These are phyloP conservation scores for Clostera curtula DNA, from an alignment of 2,888 invertebrate species.

Conservation along the genomic window DNA sequence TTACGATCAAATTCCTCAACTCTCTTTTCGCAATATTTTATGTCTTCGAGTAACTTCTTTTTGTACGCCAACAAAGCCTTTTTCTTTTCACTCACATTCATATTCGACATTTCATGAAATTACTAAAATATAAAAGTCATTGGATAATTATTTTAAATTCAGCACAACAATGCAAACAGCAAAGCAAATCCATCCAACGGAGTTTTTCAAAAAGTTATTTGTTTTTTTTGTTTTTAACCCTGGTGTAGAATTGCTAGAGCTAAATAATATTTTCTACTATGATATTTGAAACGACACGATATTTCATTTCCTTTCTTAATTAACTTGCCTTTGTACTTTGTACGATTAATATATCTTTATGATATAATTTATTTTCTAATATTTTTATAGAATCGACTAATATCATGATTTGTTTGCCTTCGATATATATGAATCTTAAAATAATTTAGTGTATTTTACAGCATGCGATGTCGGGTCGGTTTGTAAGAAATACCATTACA, in stretches of 20 bases:
- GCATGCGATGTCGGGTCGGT: too few relatives aligned
- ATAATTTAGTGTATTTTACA: too few relatives aligned
- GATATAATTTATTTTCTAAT: too few relatives aligned
- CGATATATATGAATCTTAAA: too few relatives aligned
- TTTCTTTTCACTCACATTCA: slow-evolving; percentile 27
- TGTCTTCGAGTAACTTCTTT: slow-evolving; percentile 36
- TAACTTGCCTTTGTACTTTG: too few relatives aligned
- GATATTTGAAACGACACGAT: too few relatives aligned
- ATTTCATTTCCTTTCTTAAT: too few relatives aligned
- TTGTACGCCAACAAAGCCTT: slow-evolving; percentile 36
- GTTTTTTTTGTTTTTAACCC: neutral
- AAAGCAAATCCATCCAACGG: slow-evolving; percentile 7
- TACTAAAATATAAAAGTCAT: slow-evolving; percentile 3
- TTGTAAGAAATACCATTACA: too few relatives aligned
- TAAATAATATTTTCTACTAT: too few relatives aligned
- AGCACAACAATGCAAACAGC: neutral
- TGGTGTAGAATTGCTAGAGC: neutral
- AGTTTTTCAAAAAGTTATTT: slow-evolving; percentile 7
- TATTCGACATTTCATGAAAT: slow-evolving; percentile 11
- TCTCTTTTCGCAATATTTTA: slow-evolving; percentile 41
- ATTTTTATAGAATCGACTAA: too few relatives aligned
- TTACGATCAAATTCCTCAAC: slow-evolving; percentile 31
- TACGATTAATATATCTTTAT: too few relatives aligned
- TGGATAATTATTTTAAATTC: neutral
- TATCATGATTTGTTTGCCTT: too few relatives aligned